A percentile compares a stretch with the other conserved stretches of the same genome.
These are phyloP conservation scores for Borostomias antarcticus DNA, from an alignment of 2,797 vertebrate genomes.

Conservation along the genomic window DNA sequence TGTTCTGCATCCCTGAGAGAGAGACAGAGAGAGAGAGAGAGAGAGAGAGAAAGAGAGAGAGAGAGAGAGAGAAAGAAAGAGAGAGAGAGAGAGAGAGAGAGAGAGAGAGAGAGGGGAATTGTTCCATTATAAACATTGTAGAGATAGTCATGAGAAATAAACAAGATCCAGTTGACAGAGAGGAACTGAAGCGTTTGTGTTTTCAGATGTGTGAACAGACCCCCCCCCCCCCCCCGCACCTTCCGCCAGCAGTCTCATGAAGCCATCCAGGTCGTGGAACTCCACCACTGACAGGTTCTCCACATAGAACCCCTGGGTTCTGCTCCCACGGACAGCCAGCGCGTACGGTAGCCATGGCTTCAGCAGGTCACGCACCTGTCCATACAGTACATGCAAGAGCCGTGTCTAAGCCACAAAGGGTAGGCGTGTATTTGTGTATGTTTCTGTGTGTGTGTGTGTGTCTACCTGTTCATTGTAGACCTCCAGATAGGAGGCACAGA, in stretches of 20 bases:
- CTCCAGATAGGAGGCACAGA: slow-evolving; percentile 75
- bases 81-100: background rate
- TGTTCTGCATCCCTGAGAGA: slow-evolving; percentile 63
- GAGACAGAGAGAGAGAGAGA: background rate
- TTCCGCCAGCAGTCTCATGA: slow-evolving; percentile 66
- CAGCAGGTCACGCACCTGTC: slow-evolving; percentile 72
- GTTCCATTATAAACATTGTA: no score
- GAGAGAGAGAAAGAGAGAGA: background rate
- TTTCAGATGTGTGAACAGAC: background rate
- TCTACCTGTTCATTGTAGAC: slow-evolving; percentile 78
- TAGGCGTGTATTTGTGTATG: background rate
- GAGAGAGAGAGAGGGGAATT: background rate
- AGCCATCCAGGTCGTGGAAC: slow-evolving; percentile 61
- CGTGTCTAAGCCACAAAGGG: background rate
- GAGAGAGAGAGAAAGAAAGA: background rate
- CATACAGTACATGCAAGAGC: background rate
- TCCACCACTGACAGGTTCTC: slow-evolving; percentile 69
- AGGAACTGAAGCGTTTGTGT: background rate
- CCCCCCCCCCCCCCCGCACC: slow-evolving; percentile 46
- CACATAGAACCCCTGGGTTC: slow-evolving; percentile 70
- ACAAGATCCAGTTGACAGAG: background rate
- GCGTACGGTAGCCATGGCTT: slow-evolving; percentile 43
- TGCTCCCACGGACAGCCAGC: slow-evolving; percentile 73
- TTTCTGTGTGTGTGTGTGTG: background rate
- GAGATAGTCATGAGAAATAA: background rate